Evolutionary conservation across 2,113 vertebrate genomes (phyloP), one percentile per base, ranked within the genome.

Genomic region (Melanerpes aurifrons): DNA sequence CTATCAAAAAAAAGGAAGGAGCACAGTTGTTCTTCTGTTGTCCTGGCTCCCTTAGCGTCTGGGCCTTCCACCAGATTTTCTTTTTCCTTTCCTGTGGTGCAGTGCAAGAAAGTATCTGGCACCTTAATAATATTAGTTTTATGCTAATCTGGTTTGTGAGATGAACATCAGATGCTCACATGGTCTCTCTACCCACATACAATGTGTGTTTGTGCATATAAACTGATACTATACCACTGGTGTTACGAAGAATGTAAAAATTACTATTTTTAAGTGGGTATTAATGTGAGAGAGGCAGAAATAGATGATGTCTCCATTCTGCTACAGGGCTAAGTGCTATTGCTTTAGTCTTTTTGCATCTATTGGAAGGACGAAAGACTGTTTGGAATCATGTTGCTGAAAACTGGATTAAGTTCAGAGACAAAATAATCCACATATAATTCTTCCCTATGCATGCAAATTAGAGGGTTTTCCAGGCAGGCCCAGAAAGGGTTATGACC

Each of bases 121-220:
- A 35, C 86, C 20, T 72, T 86, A 75, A 50, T 76, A 87, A 35
- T 76, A 69, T 66, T 84, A 90, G 19, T 76, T 89, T 87, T 50
- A 58, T 57, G 69, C 31, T 81, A 64, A 54, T 80, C 47, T 77
- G 18, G 3, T 93, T 70, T 85, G 75, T 80, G 92, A 87, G 79
- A 80, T 87, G 89, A 94, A 76, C 78, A 85, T 89, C 85, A 63
- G 71, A 73, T 80, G 78, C 40, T 89, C 75, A 37, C 22, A 13
- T 10, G 56, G 12, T 78, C 29, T 91, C 45, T 67, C 78, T 89
- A 66, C 79, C 59, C 76, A 66, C 81, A 58, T 59, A 73, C 50
- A 85, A 26, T 57, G 15, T 48, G 53, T 68, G 50, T 77, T 86
- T 73, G 15, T 67, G 22, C 15, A 24, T 61, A 45, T 67, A 47